These are phyloP conservation scores for Numenius phaeopus DNA, from an alignment of 2,797 vertebrate genomes.

Conservation along the genomic window DNA sequence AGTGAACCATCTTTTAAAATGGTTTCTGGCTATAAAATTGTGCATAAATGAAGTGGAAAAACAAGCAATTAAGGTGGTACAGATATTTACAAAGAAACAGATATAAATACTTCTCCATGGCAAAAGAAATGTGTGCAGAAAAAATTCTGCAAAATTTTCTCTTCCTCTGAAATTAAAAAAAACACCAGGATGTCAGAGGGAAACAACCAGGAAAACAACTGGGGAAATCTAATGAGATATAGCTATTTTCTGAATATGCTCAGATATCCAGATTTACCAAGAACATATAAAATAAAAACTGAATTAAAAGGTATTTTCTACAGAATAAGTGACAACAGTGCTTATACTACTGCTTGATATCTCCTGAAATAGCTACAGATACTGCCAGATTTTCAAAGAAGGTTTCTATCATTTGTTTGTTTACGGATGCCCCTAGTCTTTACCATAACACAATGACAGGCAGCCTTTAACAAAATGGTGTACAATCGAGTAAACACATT, in stretches of 20 bases:
- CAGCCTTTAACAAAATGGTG: background rate
- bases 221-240: background rate
- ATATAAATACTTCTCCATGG: background rate
- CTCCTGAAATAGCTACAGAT: background rate
- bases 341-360: background rate
- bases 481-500: accelerated
- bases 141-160: background rate
- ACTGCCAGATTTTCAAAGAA: background rate
- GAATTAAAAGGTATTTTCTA: background rate
- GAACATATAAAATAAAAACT: background rate
- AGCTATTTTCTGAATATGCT: background rate
- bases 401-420: background rate
- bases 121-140: background rate
- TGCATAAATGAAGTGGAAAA: background rate
- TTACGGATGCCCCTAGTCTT: background rate
- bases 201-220: background rate
- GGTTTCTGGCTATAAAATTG: background rate
- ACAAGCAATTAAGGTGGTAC: background rate
- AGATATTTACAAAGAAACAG: background rate
- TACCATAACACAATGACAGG: background rate
- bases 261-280: background rate
- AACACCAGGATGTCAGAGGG: background rate
- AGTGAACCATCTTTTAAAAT: background rate
- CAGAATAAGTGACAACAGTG: background rate
- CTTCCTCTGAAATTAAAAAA: background rate